Evolutionary conservation across 2,888 invertebrate species (phyloP), one percentile per base, ranked within the genome.

Genomic region (Ochropleura plecta): DNA sequence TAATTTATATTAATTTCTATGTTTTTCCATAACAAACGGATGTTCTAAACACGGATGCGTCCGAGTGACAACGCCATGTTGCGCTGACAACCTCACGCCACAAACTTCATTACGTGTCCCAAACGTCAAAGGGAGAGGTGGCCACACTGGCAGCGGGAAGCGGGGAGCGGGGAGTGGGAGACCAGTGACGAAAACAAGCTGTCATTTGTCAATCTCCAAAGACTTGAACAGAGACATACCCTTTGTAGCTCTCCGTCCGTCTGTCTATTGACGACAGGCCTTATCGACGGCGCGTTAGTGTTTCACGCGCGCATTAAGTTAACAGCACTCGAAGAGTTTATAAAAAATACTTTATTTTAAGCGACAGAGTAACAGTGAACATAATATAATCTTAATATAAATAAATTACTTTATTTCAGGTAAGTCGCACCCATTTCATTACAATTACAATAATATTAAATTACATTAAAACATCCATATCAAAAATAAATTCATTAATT

Each of bases 91-190:
- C 85, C 87, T 77, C 85, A 72, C 81, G 83, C 89, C 89, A 84
- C 90, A 90, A 91, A 91, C 91, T 91, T 91, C 91, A 90, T 91
- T 91, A 91, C 83, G 78, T 82, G 81, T 88, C 85, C 83, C 66
- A 83, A 86, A 83, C 85, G 84, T 88, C 88, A 89, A 85, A 85
- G 42, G 30, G 64, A 30, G 74, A 0, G 0, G 44, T 18, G 78
- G 79, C 78, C 67, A 4, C 53, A 53, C 44, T 78, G 55, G 1
- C 0, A 79, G 86, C 82, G 78, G 60, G 3, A 0, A 68, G 70
- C 59, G 72, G 8, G 42, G 10, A 57, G 57, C 49, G 20, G 18
- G 6, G 0, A 40, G n/a, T 3, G 14, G 5, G 1, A 44, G 0
- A 40, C 5, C 12, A n/a, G 30, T 0, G 8, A 40, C 16, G 7